Percentiles rank a stretch among this genome's conserved stretches.
These are phyloP conservation scores for Opisthograptis luteolata DNA, from an alignment of 2,888 invertebrate genomes.

Conservation along the genomic window DNA sequence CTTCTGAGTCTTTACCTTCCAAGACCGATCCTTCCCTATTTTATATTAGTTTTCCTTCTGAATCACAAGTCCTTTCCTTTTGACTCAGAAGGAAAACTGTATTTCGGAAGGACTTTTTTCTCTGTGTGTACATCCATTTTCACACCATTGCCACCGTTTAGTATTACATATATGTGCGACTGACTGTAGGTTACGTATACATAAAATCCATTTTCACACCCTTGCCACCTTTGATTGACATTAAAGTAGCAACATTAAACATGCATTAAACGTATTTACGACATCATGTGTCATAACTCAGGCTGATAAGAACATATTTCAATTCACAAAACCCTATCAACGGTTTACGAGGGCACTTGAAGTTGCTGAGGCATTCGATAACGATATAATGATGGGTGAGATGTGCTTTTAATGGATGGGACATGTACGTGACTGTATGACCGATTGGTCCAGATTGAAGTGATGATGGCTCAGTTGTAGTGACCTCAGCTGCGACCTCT, in stretches of 20 bases:
- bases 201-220: conserved; percentile 7
- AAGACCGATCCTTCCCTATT: too few relatives aligned
- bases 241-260: conserved; percentile 17
- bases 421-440: neutral
- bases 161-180: too few relatives aligned
- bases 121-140: too few relatives aligned
- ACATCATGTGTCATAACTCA: conserved; percentile 22
- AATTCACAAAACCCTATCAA: conserved; percentile 31
- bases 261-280: conserved; percentile 22
- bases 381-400: conserved; percentile 14
- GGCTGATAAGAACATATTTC: conserved; percentile 38
- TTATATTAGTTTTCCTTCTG: too few relatives aligned
- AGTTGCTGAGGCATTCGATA: conserved; percentile 20
- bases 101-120: too few relatives aligned
- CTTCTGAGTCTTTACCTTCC: too few relatives aligned
- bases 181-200: neutral
- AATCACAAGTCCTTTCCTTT: too few relatives aligned
- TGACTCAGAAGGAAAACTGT: too few relatives aligned
- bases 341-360: conserved; percentile 16
- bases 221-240: conserved; percentile 12
- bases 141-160: too few relatives aligned
- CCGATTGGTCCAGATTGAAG: too few relatives aligned
- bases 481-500: too few relatives aligned
- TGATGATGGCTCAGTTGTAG: too few relatives aligned
- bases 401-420: conserved; percentile 13